Conservation (phyloP, 2,888 invertebrate genomes). For the Lepidocyrtoides sp. region DNA sequence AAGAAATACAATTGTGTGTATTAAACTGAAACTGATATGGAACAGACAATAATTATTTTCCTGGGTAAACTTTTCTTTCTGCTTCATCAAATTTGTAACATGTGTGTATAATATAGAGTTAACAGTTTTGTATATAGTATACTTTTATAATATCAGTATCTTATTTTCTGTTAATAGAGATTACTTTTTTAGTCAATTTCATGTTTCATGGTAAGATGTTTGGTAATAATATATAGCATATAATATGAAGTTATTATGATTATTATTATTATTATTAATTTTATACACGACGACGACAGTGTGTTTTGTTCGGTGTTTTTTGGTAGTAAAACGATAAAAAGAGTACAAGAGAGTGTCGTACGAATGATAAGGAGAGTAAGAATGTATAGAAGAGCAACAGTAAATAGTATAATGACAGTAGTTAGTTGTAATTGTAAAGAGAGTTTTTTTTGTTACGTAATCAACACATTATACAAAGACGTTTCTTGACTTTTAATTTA, state of each 20-base stretch:
- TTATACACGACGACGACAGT: background rate
- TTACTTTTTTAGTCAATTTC: background rate
- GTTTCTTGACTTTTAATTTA: constrained; percentile 5
- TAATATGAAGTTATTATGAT: too few relatives aligned
- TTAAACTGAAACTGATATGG: too few relatives aligned
- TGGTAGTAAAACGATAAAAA: constrained; percentile 52
- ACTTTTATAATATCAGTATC: background rate
- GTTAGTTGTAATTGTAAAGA: background rate
- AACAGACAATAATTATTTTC: too few relatives aligned
- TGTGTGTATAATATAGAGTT: background rate
- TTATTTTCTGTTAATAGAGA: background rate
- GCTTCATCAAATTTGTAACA: background rate
- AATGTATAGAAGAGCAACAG: background rate
- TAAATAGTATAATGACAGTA: background rate
- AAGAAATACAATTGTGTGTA: too few relatives aligned
- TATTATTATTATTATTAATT: too few relatives aligned
- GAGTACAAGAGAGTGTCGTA: too few relatives aligned
- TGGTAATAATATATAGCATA: background rate
- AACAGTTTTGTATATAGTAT: constrained; percentile 10
- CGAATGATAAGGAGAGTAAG: background rate
- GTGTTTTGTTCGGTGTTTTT: constrained; percentile 28
- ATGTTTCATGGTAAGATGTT: background rate
- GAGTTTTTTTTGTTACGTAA: constrained; percentile 11
- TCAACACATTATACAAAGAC: constrained; percentile 36
- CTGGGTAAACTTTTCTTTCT: background rate